Base-by-base conservation (phyloP, 2,888 invertebrate genomes). In the Tromatobia lineatoria region DNA sequence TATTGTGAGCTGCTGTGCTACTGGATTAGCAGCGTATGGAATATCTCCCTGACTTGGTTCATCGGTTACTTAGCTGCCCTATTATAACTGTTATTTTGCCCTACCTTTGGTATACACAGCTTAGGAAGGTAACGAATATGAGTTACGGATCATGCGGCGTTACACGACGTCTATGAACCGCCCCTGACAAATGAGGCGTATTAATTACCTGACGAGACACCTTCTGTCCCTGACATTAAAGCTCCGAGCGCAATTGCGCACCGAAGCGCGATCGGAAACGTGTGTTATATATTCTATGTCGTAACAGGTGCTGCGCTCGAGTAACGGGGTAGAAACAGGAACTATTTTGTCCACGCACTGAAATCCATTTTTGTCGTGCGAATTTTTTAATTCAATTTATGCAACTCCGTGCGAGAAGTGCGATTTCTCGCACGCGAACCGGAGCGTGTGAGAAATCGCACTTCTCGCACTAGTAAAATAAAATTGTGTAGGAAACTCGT, bases 181-280 rank as follows among this genome's bases (percentile, higher is more conserved):
- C 29, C 80, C 61, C 59, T 61, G 54, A 73, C 54, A 64, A 81
- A 67, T 80, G 52, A 77, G 64, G 83, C 69, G 80, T 69, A 54
- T 25, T 84, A 80, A 84, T 84, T 77, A 84, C 34, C 45, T 54
- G 83, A 74, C 80, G 77, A 81, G 83, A 84, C 80, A 25, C n/a
- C 45, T 69, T 25, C 45, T 73, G 83, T 69, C 83, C 83, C 77
- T 84, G 80, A 80, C 83, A 84, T 84, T 81, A 84, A 76, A 80
- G 69, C 23, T n/a, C 54, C 67, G 47, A 71, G n/a, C 67, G 38
- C n/a, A 7, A 10, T 54, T 66, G 42, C 18, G 71, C 47, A 47
- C 45, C 38, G 57, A 52, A 45, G 25, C 38, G 57, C 20, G 6
- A 74, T 47, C 20, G 6, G 67, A 3, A n/a, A n/a, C 50, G 18